Conservation (phyloP, 2,113 vertebrate genomes). For the Gavia stellata region DNA sequence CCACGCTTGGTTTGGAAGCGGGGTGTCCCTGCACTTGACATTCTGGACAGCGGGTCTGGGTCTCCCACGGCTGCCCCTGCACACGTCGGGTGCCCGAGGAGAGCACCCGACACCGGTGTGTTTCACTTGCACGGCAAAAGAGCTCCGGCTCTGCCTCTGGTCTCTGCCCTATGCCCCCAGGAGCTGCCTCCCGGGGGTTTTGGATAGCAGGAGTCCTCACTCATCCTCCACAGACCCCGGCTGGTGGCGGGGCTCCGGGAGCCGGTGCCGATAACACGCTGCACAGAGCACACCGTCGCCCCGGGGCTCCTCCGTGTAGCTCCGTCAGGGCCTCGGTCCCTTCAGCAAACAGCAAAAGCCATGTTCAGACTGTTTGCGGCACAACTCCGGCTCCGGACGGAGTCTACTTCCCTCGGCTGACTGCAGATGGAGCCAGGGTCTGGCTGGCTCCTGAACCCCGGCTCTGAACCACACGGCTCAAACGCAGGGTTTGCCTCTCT, state of each 20-base stretch:
- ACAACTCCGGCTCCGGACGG: neutral
- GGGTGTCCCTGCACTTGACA: neutral
- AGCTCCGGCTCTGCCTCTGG: neutral
- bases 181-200: neutral
- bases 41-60: neutral
- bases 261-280: rapidly evolving
- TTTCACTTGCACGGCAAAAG: neutral
- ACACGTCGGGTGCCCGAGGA: neutral
- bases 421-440: slow-evolving; percentile 52
- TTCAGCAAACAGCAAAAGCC: neutral
- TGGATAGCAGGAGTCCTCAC: neutral
- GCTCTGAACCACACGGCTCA: neutral
- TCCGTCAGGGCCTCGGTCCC: rapidly evolving
- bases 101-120: neutral
- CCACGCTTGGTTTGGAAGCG: rapidly evolving
- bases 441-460: neutral
- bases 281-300: neutral
- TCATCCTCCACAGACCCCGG: no score
- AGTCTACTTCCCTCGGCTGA: neutral
- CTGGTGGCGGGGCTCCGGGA: neutral
- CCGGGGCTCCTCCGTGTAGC: neutral
- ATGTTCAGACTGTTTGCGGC: rapidly evolving
- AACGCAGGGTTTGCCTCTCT: neutral
- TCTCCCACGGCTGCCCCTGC: neutral
- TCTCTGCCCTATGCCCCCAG: neutral